A percentile compares a stretch with the other conserved stretches of the same genome.
Evolutionary conservation across 2,888 invertebrate genomes (phyloP).

Genomic region (Lamellibrachia columna): DNA sequence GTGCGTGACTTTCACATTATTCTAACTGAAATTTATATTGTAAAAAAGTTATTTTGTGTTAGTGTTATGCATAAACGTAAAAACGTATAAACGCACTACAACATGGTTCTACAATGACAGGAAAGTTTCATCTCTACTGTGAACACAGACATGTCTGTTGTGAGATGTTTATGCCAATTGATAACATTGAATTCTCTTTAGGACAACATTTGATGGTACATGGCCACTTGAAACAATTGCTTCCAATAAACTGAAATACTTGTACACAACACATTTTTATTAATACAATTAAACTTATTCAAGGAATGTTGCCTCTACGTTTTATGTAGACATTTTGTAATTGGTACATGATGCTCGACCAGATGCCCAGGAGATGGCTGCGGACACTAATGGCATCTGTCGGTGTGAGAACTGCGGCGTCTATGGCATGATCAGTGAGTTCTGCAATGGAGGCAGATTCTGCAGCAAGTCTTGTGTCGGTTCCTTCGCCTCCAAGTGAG

Average conservation of each 20-base stretch:
- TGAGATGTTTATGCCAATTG: neutral
- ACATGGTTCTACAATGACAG: too few species aligned
- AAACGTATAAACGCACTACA: too few species aligned
- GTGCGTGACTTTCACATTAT: neutral
- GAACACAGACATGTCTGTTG: neutral
- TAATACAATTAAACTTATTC: too few species aligned
- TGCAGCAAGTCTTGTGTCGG: constrained; percentile 79
- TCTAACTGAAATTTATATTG: neutral
- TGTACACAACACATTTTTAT: too few species aligned
- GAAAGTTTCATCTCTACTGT: too few species aligned
- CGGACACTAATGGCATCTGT: constrained; percentile 75
- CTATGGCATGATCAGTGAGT: constrained; percentile 84
- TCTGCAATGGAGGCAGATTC: constrained; percentile 74
- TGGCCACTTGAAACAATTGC: too few species aligned
- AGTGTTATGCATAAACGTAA: too few species aligned
- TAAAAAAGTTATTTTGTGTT: neutral
- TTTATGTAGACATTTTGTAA: neutral
- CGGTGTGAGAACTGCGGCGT: constrained; percentile 86
- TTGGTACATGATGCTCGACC: neutral
- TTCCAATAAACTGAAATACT: too few species aligned
- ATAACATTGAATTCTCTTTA: too few species aligned
- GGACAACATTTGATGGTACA: too few species aligned
- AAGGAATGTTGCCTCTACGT: neutral
- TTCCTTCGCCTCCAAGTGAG: constrained; percentile 64
- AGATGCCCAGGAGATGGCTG: neutral